Conservation (phyloP, 1,140 invertebrate genomes). For the Drosophila rhopaloa region DNA sequence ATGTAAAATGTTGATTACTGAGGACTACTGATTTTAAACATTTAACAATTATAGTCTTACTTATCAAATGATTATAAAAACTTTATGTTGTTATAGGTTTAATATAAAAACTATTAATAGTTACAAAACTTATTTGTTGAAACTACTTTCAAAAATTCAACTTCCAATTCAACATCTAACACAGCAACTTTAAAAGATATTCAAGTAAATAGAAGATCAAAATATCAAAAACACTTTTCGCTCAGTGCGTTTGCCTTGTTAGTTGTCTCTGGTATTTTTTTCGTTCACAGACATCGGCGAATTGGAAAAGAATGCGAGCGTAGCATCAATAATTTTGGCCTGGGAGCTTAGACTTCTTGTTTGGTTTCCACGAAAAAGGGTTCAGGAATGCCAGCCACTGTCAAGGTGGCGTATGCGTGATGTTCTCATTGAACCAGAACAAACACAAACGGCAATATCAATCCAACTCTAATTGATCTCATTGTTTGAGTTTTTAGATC, state of each 20-base stretch:
- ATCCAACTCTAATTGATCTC: constrained; percentile 36
- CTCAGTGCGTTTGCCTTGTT: constrained; percentile 6
- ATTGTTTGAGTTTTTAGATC: constrained; percentile 33
- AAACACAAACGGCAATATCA: constrained; percentile 6
- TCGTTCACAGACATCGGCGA: constrained; percentile 33
- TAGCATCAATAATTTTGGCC: constrained; percentile 42
- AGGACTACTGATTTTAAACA: too few species aligned
- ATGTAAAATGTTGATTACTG: too few species aligned
- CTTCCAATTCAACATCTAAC: too few species aligned
- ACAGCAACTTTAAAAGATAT: too few species aligned
- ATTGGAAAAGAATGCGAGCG: constrained; percentile 40
- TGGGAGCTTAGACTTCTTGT: constrained; percentile 30
- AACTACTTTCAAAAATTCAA: too few species aligned
- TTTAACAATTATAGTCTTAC: too few species aligned
- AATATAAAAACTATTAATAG: too few species aligned
- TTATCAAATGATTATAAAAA: too few species aligned
- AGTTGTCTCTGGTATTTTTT: constrained; percentile 16
- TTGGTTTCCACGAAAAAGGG: constrained; percentile 59
- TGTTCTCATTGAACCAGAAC: constrained; percentile 28
- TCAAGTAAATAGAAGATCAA: neutral
- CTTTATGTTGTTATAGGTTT: too few species aligned
- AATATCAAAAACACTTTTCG: neutral
- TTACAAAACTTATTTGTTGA: too few species aligned
- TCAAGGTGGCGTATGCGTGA: constrained; percentile 57
- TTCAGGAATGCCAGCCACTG: constrained; percentile 25